phyloP scores from a whole-genome alignment of 2,113 vertebrate genomes.

The Cynopterus brachyotis region DNA sequence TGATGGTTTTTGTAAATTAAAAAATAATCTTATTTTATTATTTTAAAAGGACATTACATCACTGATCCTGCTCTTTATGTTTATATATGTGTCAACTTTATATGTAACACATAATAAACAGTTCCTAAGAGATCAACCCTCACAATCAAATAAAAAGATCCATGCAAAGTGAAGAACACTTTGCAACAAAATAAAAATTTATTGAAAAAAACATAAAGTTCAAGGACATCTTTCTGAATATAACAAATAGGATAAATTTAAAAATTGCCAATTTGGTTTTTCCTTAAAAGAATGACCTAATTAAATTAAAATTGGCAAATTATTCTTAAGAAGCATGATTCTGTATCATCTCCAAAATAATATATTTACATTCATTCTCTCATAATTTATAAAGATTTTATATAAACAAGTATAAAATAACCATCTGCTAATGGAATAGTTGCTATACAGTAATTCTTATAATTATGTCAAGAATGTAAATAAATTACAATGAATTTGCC shows the following conservation, averaged over 20 bases:
- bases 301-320: neutral
- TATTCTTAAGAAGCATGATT: neutral
- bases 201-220: neutral
- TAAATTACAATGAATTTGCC: neutral
- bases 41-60: neutral
- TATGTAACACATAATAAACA: neutral
- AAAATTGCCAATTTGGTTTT: neutral
- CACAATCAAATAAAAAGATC: neutral
- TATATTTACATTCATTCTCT: neutral
- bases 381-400: constrained; percentile 25
- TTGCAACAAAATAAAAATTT: neutral
- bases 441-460: constrained; percentile 1
- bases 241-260: neutral
- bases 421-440: neutral
- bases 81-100: neutral
- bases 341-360: neutral
- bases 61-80: neutral
- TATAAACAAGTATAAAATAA: constrained; percentile 23
- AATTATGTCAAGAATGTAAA: neutral
- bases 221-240: neutral
- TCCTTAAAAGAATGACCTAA: neutral
- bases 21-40: constrained; percentile 4
- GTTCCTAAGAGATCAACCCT: neutral
- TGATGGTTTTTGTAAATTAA: constrained; percentile 51
- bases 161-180: neutral